Conservation (phyloP, 37 sponge, comb jelly and placozoan genomes). For the Haliclona indistincta region DNA sequence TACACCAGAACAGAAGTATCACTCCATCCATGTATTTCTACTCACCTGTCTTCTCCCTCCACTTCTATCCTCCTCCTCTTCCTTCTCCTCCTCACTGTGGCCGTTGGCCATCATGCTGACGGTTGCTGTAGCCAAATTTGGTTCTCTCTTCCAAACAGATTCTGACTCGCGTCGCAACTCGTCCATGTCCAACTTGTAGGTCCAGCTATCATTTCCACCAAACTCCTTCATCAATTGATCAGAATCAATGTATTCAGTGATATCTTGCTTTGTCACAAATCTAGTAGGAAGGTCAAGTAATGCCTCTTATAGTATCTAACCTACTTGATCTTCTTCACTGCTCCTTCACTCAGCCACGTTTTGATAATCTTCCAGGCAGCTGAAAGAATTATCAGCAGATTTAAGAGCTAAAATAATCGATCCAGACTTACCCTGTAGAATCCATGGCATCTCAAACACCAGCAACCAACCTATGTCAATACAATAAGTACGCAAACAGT, state of each 20-base stretch:
- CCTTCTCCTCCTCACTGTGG: neutral
- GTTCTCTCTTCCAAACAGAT: neutral
- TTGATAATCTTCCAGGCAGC: slow-evolving; percentile 89
- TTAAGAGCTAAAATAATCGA: neutral
- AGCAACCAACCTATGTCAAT: slow-evolving; percentile 35
- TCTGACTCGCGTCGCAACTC: neutral
- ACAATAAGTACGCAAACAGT: neutral
- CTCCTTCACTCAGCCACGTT: slow-evolving; percentile 74
- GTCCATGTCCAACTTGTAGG: slow-evolving; percentile 21
- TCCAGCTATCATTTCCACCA: slow-evolving; percentile 76
- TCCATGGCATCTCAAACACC: slow-evolving; percentile 83
- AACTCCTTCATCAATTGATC: slow-evolving; percentile 60
- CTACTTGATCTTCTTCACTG: slow-evolving; percentile 68
- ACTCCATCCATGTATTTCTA: neutral
- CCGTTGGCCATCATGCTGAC: neutral
- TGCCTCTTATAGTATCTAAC: too few species aligned
- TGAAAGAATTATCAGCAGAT: slow-evolving; percentile 4
- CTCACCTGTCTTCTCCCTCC: neutral
- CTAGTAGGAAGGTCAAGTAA: slow-evolving; percentile 26
- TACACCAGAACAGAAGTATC: neutral
- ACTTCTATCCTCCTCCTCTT: slow-evolving; percentile 11
- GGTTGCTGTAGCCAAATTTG: neutral
- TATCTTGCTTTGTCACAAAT: slow-evolving; percentile 63
- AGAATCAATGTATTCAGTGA: slow-evolving; percentile 58
- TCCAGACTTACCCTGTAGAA: slow-evolving; percentile 69